phyloP scores from a whole-genome alignment of 2,888 invertebrate genomes.

The Calliphora vomitoria region DNA sequence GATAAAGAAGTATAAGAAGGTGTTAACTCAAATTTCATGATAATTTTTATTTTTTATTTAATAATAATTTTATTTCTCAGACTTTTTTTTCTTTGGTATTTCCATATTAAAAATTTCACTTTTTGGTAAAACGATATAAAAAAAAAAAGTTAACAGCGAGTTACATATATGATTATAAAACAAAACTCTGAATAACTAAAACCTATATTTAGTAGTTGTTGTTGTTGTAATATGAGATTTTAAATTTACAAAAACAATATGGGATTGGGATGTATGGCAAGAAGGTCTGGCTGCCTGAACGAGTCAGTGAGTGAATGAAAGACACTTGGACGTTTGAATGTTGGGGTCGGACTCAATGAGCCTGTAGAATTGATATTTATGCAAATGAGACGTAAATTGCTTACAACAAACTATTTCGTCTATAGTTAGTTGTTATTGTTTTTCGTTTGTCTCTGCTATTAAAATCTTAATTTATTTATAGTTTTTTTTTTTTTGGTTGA shows the following conservation, averaged over 20 bases:
- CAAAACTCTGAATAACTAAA: constrained; percentile 8
- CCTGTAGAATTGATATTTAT: constrained; percentile 58
- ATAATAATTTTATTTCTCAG: constrained; percentile 3
- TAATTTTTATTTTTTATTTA: background rate
- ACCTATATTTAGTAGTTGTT: constrained; percentile 3
- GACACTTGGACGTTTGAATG: background rate
- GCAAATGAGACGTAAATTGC: constrained; percentile 66
- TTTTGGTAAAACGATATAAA: constrained; percentile 27
- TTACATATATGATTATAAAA: constrained; percentile 46
- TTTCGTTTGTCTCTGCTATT: constrained; percentile 24
- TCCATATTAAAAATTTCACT: constrained; percentile 54
- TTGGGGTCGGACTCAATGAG: constrained; percentile 19
- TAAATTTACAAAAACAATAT: constrained; percentile 23
- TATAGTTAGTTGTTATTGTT: constrained; percentile 20
- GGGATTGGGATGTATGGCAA: constrained; percentile 8
- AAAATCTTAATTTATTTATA: constrained; percentile 34
- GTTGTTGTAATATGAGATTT: constrained; percentile 42
- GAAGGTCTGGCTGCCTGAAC: background rate
- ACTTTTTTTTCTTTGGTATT: constrained; percentile 26
- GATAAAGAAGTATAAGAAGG: constrained; percentile 10
- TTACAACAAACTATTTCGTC: constrained; percentile 43
- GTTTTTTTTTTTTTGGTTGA: constrained; percentile 7
- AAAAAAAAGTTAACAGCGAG: constrained; percentile 12
- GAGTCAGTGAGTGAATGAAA: background rate
- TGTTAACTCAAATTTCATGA: background rate